Percentiles rank a stretch among this genome's conserved stretches.
Conservation (phyloP, 2,888 invertebrate genomes). For the Brachypalpus laphriformis region DNA sequence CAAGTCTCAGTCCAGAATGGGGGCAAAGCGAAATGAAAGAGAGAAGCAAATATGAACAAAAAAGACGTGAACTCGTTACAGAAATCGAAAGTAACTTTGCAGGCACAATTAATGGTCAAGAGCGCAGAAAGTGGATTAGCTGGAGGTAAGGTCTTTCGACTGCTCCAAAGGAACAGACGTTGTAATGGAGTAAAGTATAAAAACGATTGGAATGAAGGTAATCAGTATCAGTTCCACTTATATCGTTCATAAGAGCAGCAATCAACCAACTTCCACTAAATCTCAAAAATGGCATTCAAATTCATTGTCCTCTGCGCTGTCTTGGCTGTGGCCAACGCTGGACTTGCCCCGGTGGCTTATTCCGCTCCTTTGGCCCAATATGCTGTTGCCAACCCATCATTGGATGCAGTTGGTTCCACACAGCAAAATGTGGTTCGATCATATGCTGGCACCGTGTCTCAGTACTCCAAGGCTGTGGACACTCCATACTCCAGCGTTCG, state of each 20-base stretch:
- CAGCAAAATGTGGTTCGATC: constrained; percentile 84
- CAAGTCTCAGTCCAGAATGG: constrained; percentile 13
- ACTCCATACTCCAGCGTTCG: constrained; percentile 85
- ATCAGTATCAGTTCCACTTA: constrained; percentile 58
- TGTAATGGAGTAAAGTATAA: constrained; percentile 40
- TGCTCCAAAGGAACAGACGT: constrained; percentile 16
- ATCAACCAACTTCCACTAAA: constrained; percentile 39
- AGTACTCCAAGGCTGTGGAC: constrained; percentile 84
- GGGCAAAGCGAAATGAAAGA: constrained; percentile 17
- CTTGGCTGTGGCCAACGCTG: constrained; percentile 86
- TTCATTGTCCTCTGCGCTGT: constrained; percentile 85
- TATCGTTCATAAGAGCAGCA: constrained; percentile 50
- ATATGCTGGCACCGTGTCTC: constrained; percentile 83
- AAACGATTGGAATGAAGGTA: constrained; percentile 31
- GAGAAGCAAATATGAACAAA: neutral
- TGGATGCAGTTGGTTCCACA: constrained; percentile 81
- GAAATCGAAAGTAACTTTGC: constrained; percentile 66
- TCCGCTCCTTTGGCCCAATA: constrained; percentile 74
- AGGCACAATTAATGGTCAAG: constrained; percentile 57
- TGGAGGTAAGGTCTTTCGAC: constrained; percentile 23
- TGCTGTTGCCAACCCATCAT: constrained; percentile 78
- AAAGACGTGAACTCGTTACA: constrained; percentile 34
- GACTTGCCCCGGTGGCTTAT: constrained; percentile 80
- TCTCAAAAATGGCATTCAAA: constrained; percentile 81
- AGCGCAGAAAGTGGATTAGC: constrained; percentile 61